Evolutionary conservation across 1,140 invertebrate genomes (phyloP), one percentile per base, ranked within the genome.

Genomic region (Drosophila repletoides): DNA sequence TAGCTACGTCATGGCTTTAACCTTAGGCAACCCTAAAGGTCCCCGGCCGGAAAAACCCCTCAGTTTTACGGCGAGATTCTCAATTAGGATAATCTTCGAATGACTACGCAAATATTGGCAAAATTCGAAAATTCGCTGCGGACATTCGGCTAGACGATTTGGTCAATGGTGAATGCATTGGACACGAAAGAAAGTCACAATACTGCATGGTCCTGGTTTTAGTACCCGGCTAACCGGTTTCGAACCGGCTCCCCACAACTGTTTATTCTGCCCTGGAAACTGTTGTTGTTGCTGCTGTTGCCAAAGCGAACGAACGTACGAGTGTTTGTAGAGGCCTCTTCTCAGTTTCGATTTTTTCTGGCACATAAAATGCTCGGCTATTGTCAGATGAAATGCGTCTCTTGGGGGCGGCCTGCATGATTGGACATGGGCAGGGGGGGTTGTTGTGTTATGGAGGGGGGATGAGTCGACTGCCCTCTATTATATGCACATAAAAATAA

Each of bases 81-180:
- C 86, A 88, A 88, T 88, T 88, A 86, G 84, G 86, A 88, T 88
- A 88, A 88, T 88, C 86, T 88, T 60, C 61, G 64, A 88, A 81
- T 88, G 84, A 80, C 86, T 88, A 84, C 70, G 76, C 80, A 88
- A 88, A 88, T 88, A 88, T 88, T 88, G 79, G 69, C 81, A 55
- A 76, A 86, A 86, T 80, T 86, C 60, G 81, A 76, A 86, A 86
- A 86, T 86, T 86, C 72, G 80, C 48, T 73, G 48, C 75, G 60
- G 63, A 64, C 66, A 58, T 48, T 34, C 49, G 56, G 38, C 38
- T 56, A 55, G 41, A 28, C 34, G 15, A 6, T 36, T 60, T 55
- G n/a, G n/a, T n/a, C n/a, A n/a, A n/a, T 21, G 65, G 51, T 22
- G 63, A 48, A 48, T 76, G 64, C 59, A 79, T 79, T 55, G 51